These are phyloP conservation scores for Drosophila paranaensis DNA, from an alignment of 2,888 invertebrate species.

Conservation along the genomic window DNA sequence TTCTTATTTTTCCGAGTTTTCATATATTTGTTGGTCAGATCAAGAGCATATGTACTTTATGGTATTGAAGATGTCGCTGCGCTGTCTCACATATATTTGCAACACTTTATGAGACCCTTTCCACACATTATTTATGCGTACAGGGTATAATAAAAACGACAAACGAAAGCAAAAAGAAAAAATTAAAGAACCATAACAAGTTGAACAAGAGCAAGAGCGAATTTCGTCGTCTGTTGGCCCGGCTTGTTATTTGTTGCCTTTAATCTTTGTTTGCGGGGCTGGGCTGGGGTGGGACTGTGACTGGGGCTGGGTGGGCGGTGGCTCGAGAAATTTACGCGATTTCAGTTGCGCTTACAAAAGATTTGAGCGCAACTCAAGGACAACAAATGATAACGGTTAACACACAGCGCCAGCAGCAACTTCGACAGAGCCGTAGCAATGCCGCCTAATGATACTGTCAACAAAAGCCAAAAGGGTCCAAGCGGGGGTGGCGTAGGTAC, in stretches of 20 bases:
- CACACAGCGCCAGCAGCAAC: slow-evolving; percentile 48
- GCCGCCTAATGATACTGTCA: slow-evolving; percentile 80
- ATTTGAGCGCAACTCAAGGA: slow-evolving; percentile 70
- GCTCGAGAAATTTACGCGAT: slow-evolving; percentile 69
- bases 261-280: slow-evolving; percentile 58
- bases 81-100: neutral
- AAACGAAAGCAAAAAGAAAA: slow-evolving; percentile 7
- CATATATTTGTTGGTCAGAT: neutral
- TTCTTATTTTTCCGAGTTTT: neutral
- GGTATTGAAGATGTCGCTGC: neutral
- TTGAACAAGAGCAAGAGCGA: slow-evolving; percentile 22
- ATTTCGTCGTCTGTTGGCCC: slow-evolving; percentile 42
- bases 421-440: slow-evolving; percentile 41
- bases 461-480: slow-evolving; percentile 58
- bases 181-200: slow-evolving; percentile 37
- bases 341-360: slow-evolving; percentile 57
- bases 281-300: neutral
- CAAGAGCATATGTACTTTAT: neutral
- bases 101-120: slow-evolving; percentile 9
- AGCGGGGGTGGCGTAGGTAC: neutral
- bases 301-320: neutral
- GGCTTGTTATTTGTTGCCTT: slow-evolving; percentile 64
- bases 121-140: slow-evolving; percentile 4
- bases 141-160: slow-evolving; percentile 17
- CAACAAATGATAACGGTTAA: slow-evolving; percentile 81